Evolutionary conservation across 2,113 vertebrate genomes (phyloP).

Genomic region (Bombycilla garrulus): DNA sequence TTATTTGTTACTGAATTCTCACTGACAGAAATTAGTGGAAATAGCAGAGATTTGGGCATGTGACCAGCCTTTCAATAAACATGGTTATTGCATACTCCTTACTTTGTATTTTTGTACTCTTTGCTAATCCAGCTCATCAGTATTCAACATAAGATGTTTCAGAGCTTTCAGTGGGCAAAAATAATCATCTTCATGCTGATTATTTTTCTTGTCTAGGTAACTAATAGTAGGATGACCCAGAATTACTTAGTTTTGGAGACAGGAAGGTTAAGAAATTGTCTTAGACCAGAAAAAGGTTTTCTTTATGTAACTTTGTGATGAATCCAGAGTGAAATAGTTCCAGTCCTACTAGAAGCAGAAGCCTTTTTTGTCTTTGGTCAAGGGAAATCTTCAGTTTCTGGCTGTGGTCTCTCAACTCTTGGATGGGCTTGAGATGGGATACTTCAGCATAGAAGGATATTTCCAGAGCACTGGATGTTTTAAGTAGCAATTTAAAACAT

Average conservation of each 20-base stretch:
- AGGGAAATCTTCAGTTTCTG: neutral
- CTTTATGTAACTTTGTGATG: neutral
- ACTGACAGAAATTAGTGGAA: neutral
- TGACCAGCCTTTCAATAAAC: neutral
- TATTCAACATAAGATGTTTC: neutral
- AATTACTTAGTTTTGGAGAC: neutral
- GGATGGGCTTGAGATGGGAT: neutral
- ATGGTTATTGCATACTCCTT: neutral
- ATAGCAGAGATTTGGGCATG: neutral
- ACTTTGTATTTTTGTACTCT: neutral
- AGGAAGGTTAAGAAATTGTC: neutral
- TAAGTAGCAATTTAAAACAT: neutral
- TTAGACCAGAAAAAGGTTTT: neutral
- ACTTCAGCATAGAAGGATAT: neutral
- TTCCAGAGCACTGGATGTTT: neutral
- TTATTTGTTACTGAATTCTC: neutral
- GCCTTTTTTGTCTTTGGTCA: neutral
- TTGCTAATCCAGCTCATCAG: neutral
- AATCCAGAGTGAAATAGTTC: neutral
- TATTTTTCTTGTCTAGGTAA: neutral
- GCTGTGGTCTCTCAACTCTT: neutral
- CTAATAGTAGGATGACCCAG: neutral
- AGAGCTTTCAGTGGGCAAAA: neutral
- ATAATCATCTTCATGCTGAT: neutral
- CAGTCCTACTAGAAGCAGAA: neutral